Evolutionary conservation across 2,797 vertebrate genomes (phyloP).

Genomic region (Mormyrops boulengeri): DNA sequence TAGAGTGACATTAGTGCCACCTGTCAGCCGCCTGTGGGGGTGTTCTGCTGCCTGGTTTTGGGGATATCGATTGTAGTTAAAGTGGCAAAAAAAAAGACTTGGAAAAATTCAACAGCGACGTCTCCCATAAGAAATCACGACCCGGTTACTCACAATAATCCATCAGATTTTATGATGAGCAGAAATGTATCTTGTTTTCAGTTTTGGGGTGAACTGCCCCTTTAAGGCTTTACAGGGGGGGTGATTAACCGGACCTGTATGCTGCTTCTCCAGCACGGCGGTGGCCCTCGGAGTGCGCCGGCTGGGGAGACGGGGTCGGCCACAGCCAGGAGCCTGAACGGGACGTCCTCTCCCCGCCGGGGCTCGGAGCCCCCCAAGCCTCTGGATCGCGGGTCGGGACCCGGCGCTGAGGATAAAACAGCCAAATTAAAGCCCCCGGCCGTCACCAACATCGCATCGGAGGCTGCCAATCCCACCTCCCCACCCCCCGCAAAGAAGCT

Average conservation of each 20-base stretch:
- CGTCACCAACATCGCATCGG: constrained; percentile 52
- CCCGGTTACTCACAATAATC: background rate
- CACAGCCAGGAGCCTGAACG: constrained; percentile 43
- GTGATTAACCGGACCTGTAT: background rate
- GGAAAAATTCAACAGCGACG: background rate
- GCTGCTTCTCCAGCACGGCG: constrained; percentile 6
- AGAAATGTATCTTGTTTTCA: background rate
- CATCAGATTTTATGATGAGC: background rate
- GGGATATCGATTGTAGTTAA: background rate
- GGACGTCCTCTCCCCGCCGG: constrained; percentile 55
- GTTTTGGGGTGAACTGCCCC: background rate
- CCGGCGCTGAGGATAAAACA: constrained; percentile 49
- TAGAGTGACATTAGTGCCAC: background rate
- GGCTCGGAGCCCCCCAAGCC: constrained; percentile 21
- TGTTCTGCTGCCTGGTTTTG: background rate
- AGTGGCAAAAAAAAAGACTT: background rate
- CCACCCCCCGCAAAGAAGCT: constrained; percentile 82
- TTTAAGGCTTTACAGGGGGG: background rate
- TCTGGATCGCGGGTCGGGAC: constrained; percentile 41
- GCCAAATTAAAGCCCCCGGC: constrained; percentile 59
- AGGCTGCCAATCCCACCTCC: constrained; percentile 66
- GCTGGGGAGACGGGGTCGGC: constrained; percentile 42
- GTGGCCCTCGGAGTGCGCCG: constrained; percentile 59
- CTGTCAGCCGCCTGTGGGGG: background rate
- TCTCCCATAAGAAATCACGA: background rate